Conservation (phyloP, 2,113 vertebrate species). For the Drymodes brunneopygia region DNA sequence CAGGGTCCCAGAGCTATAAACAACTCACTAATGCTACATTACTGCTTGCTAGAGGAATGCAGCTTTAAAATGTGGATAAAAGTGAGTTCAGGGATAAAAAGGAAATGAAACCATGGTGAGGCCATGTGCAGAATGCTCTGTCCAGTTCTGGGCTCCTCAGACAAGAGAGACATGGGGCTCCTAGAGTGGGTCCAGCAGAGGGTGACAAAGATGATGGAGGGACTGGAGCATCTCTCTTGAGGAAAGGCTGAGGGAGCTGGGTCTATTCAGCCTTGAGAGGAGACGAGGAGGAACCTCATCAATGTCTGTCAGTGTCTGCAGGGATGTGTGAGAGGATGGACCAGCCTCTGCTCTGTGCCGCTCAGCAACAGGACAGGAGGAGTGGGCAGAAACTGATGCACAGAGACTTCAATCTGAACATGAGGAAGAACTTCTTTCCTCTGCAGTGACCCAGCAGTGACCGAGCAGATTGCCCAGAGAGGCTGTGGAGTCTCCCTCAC, state of each 20-base stretch:
- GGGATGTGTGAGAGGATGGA: background rate
- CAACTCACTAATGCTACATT: background rate
- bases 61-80: background rate
- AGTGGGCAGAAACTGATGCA: background rate
- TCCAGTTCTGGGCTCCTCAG: background rate
- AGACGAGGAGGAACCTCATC: background rate
- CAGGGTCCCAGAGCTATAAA: background rate
- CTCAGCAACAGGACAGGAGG: background rate
- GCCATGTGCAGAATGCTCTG: background rate
- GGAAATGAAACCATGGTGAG: background rate
- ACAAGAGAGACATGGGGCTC: background rate
- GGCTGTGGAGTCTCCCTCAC: background rate
- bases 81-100: background rate
- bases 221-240: background rate
- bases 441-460: background rate
- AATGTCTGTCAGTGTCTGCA: background rate
- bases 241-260: background rate
- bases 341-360: rapidly evolving
- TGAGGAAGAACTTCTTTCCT: background rate
- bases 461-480: background rate
- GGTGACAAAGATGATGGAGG: background rate
- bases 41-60: background rate
- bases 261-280: background rate
- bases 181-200: background rate
- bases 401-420: background rate